These are phyloP conservation scores for Zaprionus gabonicus DNA, from an alignment of 1,140 invertebrate species.

Conservation along the genomic window DNA sequence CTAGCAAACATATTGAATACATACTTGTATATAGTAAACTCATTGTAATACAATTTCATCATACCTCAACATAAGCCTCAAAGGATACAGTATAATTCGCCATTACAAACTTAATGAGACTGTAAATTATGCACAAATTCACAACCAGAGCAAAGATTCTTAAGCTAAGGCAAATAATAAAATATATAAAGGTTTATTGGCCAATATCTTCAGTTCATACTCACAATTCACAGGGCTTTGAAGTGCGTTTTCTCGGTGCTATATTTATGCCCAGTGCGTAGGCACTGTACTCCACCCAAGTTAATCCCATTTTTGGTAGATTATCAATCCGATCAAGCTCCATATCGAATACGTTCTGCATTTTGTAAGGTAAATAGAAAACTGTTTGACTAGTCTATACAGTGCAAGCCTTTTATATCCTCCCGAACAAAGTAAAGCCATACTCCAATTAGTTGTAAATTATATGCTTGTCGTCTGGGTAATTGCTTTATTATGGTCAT, in stretches of 20 bases:
- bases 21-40: background rate
- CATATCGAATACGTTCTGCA: slow-evolving; percentile 57
- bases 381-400: slow-evolving; percentile 28
- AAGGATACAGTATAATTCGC: slow-evolving; percentile 62
- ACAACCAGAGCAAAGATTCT: slow-evolving; percentile 35
- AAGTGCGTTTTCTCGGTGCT: slow-evolving; percentile 62
- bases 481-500: slow-evolving; percentile 62
- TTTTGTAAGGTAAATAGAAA: slow-evolving; percentile 25
- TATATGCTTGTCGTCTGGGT: slow-evolving; percentile 58
- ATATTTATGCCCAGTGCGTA: slow-evolving; percentile 63
- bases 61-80: slow-evolving; percentile 69
- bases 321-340: slow-evolving; percentile 60
- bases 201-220: background rate
- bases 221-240: slow-evolving; percentile 54
- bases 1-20: slow-evolving; percentile 11
- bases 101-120: slow-evolving; percentile 55
- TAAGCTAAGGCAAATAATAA: slow-evolving; percentile 24
- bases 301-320: slow-evolving; percentile 54
- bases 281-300: slow-evolving; percentile 64
- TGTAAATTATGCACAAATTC: slow-evolving; percentile 62
- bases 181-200: background rate
- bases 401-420: slow-evolving; percentile 50
- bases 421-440: slow-evolving; percentile 20
- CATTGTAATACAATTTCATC: background rate
- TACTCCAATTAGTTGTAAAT: slow-evolving; percentile 66